Evolutionary conservation across 2,113 vertebrate species (phyloP), one percentile per base, ranked within the genome.

Genomic region (Hippocampus abdominalis): DNA sequence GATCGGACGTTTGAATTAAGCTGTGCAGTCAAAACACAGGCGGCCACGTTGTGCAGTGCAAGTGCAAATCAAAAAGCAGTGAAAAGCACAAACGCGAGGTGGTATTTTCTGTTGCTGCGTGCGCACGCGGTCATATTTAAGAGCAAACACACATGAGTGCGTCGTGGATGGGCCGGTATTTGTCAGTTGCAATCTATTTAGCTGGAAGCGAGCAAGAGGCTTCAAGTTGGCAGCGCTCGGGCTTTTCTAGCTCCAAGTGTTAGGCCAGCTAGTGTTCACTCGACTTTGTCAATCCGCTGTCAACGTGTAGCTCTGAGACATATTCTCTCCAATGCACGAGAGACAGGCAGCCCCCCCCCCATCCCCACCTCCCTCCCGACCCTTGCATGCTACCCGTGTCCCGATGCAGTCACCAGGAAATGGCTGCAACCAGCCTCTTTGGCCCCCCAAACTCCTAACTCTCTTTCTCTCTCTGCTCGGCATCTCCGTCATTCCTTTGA

Each of bases 251-350:
- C 89, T 92, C 88, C 78, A 65, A 91, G 88, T 91, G 91, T 86
- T 87, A 79, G 88, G 70, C 86, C 86, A 82, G 81, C 87, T 78
- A 83, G 87, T 89, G 89, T 90, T 89, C 87, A 84, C 84, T 91
- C 89, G 54, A 82, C 88, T 91, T 87, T 88, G 90, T 92, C 91
- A 91, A 89, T 89, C 81, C 78, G 72, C 87, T 91, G 91, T 92
- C 91, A 93, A 86, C 84, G 86, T 85, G 80, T 91, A 86, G 87
- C 90, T 92, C 77, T 87, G 84, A 90, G 92, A 92, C 91, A 92
- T 91, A 74, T 89, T 83, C 81, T 87, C 77, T 70, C 65, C 79
- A 79, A 79, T 71, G 44, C 83, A 82, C 72, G 79, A 80, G 82
- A 87, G 87, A 88, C 88, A 89, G 75, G 39, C 66, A 25, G 4